Evolutionary conservation across 92 coral and sea anemone species (phyloP).

Genomic region (Virgularia gustaviana): DNA sequence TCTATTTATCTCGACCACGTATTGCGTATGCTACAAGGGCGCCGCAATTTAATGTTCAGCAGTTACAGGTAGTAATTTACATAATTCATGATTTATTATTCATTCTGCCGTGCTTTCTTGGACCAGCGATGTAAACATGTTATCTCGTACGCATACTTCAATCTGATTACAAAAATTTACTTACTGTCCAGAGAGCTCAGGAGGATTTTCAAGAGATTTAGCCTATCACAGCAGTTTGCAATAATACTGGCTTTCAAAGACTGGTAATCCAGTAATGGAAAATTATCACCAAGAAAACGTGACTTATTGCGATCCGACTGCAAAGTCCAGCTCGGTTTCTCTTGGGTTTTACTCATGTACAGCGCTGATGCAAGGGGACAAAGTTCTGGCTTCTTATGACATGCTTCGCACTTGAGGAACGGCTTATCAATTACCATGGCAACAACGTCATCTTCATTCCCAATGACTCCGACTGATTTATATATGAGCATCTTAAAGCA

Average conservation of each 20-base stretch:
- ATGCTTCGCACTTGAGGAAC: conserved; percentile 7
- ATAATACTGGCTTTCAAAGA: conserved; percentile 22
- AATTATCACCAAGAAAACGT: conserved; percentile 19
- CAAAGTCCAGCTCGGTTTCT: not conserved
- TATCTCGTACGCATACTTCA: no score
- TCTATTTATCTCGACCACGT: no score
- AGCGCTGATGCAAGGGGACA: not conserved
- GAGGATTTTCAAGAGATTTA: conserved; percentile 18
- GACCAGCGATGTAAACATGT: no score
- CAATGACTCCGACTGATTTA: not conserved
- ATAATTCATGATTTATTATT: no score
- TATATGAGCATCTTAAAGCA: conserved; percentile 14
- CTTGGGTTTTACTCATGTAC: not conserved
- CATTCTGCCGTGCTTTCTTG: no score
- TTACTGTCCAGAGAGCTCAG: conserved; percentile 32
- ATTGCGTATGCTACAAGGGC: no score
- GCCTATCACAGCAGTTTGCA: conserved; percentile 6
- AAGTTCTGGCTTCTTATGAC: not conserved
- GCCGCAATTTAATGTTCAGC: no score
- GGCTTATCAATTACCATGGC: not conserved
- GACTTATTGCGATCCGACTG: conserved; percentile 7
- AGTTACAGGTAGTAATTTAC: no score
- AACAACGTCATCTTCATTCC: not conserved
- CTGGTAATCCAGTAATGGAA: conserved; percentile 30
- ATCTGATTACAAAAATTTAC: no score